Evolutionary conservation across 2,888 invertebrate genomes (phyloP), one percentile per base, ranked within the genome.

Genomic region (Apocheima hispidaria): DNA sequence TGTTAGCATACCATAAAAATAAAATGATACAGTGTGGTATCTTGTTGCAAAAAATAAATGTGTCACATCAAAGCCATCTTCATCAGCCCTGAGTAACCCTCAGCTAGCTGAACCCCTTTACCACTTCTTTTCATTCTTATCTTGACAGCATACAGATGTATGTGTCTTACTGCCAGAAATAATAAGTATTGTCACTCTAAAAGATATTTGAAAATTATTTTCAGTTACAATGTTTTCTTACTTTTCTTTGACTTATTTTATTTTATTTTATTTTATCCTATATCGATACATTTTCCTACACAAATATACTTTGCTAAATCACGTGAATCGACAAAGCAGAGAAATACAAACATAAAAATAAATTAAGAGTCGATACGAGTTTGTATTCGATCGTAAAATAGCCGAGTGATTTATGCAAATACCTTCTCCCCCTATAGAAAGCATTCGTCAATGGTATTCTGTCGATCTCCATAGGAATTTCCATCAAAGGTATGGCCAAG

Each of bases 391-490:
- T 69, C 65, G 63, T 68, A 65, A 68, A 72, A 67, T 60, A 51
- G 48, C 44, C 12, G 51, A 56, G 41, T 61, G 65, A 60, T 68
- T 60, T 57, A 58, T 49, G 61, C 66, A 69, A 46, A 73, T 71
- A 67, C 65, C 57, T 52, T 55, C 69, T 58, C 70, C 74, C 74
- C 75, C 38, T 58, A 73, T 62, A 69, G 72, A 77, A 74, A 77
- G 76, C 74, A 78, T 75, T 75, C 71, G 71, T 76, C 73, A 79
- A 77, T 78, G 78, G 72, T 73, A 79, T 80, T 79, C 75, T 72
- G 74, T 73, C 76, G 75, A 83, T 82, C 80, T 81, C 75, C 77
- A 81, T 81, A 71, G 78, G 81, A 78, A 83, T 83, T 76, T 82
- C 75, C 74, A 76, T 78, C 79, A 75, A 74, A 76, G 75, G 78